Evolutionary conservation across 2,113 vertebrate species (phyloP).

Genomic region (Piaya cayana): DNA sequence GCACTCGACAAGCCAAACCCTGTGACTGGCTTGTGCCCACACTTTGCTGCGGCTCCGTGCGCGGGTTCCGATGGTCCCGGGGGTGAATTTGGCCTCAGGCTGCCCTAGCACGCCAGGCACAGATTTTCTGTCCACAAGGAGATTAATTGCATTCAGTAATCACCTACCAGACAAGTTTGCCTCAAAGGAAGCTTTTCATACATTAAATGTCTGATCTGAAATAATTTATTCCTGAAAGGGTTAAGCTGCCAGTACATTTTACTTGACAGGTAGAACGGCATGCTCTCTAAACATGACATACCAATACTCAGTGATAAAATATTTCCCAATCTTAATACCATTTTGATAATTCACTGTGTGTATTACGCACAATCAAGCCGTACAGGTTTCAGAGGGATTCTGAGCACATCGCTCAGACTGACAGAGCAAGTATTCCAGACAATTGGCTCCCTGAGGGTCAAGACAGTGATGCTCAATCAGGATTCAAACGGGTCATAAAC

Average conservation of each 20-base stretch:
- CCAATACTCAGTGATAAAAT: not conserved
- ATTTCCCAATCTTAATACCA: conserved; percentile 12
- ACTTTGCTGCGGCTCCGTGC: not conserved
- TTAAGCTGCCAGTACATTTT: not conserved
- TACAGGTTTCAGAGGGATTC: conserved; percentile 70
- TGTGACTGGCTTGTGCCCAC: not conserved
- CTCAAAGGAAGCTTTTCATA: not conserved
- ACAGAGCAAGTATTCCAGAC: conserved; percentile 81
- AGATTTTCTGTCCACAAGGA: not conserved
- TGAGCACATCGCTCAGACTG: conserved; percentile 78
- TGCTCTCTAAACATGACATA: not conserved
- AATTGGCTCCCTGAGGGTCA: conserved; percentile 81
- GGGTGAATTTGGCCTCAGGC: not conserved
- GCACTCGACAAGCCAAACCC: not conserved
- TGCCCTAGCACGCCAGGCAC: not conserved
- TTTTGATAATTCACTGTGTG: conserved; percentile 69
- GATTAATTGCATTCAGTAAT: not conserved
- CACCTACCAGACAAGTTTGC: not conserved
- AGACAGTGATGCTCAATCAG: conserved; percentile 78
- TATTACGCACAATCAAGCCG: conserved; percentile 65
- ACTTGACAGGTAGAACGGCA: not conserved
- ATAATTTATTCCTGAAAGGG: not conserved
- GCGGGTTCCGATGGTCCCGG: not conserved
- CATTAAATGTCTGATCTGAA: not conserved
- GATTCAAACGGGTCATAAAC: conserved; percentile 84